Base-by-base conservation (phyloP, 1,140 invertebrate genomes). In the Diplogasteroides magnus region DNA sequence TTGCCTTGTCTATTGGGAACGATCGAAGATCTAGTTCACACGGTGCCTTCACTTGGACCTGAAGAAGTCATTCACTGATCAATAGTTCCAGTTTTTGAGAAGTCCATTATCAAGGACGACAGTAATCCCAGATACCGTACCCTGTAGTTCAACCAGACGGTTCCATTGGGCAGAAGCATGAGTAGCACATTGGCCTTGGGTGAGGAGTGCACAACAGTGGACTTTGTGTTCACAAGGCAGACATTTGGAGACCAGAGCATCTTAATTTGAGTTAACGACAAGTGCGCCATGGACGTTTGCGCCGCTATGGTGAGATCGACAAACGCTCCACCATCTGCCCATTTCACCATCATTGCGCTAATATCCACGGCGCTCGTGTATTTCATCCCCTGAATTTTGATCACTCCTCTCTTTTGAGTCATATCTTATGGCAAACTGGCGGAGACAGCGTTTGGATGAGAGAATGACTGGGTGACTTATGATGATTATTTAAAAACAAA, bases 231-330 rank as follows among this genome's bases (percentile, higher is more conserved):
- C 14, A 82, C 80, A 23, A 82, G 48, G 59, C 81, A 83, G 23
- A 82, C 81, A 66, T 82, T 82, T 29, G 80, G 80, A 14, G 75
- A 74, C 81, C 81, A 82, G 19, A 82, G 61, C n/a, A n/a, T n/a
- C n/a, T n/a, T n/a, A n/a, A n/a, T n/a, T n/a, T n/a, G n/a, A n/a
- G n/a, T n/a, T n/a, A n/a, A n/a, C n/a, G n/a, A n/a, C n/a, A n/a
- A n/a, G n/a, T n/a, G n/a, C n/a, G n/a, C n/a, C n/a, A n/a, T n/a
- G n/a, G n/a, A n/a, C n/a, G n/a, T n/a, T n/a, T n/a, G n/a, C n/a
- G n/a, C n/a, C n/a, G n/a, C n/a, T n/a, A n/a, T n/a, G n/a, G n/a
- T n/a, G n/a, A n/a, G n/a, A n/a, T n/a, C n/a, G n/a, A n/a, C n/a
- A n/a, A n/a, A n/a, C n/a, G n/a, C n/a, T n/a, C n/a, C n/a, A n/a